Base-by-base conservation (phyloP, 2,888 invertebrate species). In the Catocala sponsa region DNA sequence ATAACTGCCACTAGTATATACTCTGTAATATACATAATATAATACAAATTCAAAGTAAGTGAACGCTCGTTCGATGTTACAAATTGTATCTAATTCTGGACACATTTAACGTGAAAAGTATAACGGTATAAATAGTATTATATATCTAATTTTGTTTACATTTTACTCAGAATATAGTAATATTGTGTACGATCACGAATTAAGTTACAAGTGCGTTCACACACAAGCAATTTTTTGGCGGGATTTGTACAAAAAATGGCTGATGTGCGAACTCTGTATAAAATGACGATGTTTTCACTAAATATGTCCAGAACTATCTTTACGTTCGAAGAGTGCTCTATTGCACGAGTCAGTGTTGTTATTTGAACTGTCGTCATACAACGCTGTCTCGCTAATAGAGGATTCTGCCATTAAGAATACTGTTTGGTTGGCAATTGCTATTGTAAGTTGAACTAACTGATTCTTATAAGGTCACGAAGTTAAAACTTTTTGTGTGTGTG, bases 1-100 rank as follows among this genome's bases (percentile, higher is more conserved):
- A 90, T 87, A 89, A 94, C 94, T 94, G 94, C 94, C 94, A 94
- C 88, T 94, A 94, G 92, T 83, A 82, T 88, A 88, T 85, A 90
- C 84, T 84, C 85, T 90, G 83, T 90, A 89, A 90, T 88, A 88
- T 87, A 86, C 82, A 87, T 84, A 85, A 84, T 83, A 82, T 87
- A 84, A 86, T 85, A 86, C 78, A 82, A 82, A 81, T 78, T 86
- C 86, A 86, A 83, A 69, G 63, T 88, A 87, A 87, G 84, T 84
- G 55, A 82, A 85, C 86, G 86, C 86, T 88, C 85, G 85, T 85
- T 86, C 79, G 81, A 82, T 79, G 79, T 79, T 80, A 65, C 73
- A 78, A 76, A 65, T 68, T 54, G 56, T 56, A 52, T 63, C 25
- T 25, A 12, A 44, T 70, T 72, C 76, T 75, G 76, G 72, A 71